Conservation (phyloP, 2,888 invertebrate species). For the Epistrophella euchroma region DNA sequence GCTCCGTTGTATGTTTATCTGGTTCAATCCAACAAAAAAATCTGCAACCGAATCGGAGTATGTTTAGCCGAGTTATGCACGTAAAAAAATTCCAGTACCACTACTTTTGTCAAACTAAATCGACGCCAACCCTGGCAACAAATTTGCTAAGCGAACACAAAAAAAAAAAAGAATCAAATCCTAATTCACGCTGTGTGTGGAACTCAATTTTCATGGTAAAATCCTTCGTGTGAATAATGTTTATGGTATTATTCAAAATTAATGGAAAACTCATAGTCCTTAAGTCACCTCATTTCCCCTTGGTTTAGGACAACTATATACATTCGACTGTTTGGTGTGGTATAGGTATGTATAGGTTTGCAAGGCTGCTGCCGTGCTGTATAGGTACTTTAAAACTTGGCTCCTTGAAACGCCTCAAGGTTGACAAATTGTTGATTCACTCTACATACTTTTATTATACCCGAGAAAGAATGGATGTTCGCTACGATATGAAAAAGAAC, state of each 20-base stretch:
- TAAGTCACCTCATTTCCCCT: conserved; percentile 71
- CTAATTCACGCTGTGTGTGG: conserved; percentile 22
- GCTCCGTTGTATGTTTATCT: too few species aligned
- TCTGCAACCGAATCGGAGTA: too few species aligned
- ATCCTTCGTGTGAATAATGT: conserved; percentile 74
- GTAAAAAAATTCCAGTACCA: too few species aligned
- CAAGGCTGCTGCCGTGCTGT: neutral
- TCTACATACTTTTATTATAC: conserved; percentile 16
- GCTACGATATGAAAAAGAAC: neutral
- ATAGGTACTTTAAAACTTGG: neutral
- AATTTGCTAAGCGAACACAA: neutral
- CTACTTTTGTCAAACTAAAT: neutral
- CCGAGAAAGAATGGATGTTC: neutral
- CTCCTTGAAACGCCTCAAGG: conserved; percentile 73
- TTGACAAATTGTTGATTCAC: conserved; percentile 75
- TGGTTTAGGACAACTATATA: conserved; percentile 15
- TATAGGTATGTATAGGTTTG: neutral
- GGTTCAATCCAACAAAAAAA: too few species aligned
- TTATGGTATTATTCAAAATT: conserved; percentile 74
- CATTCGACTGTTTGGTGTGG: neutral
- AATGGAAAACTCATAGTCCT: conserved; percentile 73
- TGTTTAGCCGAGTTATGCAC: too few species aligned
- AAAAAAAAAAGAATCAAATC: neutral
- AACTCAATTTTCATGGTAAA: conserved; percentile 61
- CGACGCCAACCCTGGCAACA: neutral